Evolutionary conservation across 1,140 invertebrate species (phyloP), one percentile per base, ranked within the genome.

Genomic region (Epicauta chinensis): DNA sequence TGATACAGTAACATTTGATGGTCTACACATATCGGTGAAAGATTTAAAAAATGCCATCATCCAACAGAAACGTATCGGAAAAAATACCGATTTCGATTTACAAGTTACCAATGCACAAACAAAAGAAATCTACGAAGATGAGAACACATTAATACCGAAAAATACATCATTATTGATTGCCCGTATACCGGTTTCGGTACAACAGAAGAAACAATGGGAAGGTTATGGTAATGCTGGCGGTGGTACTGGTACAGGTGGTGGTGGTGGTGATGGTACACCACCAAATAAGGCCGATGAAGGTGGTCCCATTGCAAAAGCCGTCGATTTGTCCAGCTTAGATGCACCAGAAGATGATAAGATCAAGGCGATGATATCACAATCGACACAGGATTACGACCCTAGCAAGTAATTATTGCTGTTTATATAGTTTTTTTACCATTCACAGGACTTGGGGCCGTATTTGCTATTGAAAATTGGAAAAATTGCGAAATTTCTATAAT

Each of bases 91-190:
- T 71, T 97, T 96, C 75, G 94, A 98, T 79, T 75, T 98, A 29
- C 86, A 94, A 72, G 91, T 98, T 48, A 94, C 90, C 14, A 97
- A 98, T 83, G 93, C 94, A 29, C 93, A 98, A 75, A 97, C 93
- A 39, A 95, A 97, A 77, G 90, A 95, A 87, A 93, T 92, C 65
- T 97, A 97, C 73, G 81, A 82, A 16, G 89, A 96, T 76, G 90
- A 96, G 64, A 83, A 82, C 63, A 82, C 84, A 12, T 76, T 97
- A 51, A 96, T 98, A 65, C 91, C 94, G 12, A 96, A 97, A 74
- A 98, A 98, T 72, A 93, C 94, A 44, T 97, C 94, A 32, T 80
- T 98, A n/a, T 87, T 97, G 55, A 91, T 98, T 51, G 87, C 92
- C 29, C 77, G 96, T 69, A 82, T 98, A 51, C 95, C 94, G 13